Evolutionary conservation across 2,888 invertebrate species (phyloP).

Genomic region (Drosophila acutilabella): DNA sequence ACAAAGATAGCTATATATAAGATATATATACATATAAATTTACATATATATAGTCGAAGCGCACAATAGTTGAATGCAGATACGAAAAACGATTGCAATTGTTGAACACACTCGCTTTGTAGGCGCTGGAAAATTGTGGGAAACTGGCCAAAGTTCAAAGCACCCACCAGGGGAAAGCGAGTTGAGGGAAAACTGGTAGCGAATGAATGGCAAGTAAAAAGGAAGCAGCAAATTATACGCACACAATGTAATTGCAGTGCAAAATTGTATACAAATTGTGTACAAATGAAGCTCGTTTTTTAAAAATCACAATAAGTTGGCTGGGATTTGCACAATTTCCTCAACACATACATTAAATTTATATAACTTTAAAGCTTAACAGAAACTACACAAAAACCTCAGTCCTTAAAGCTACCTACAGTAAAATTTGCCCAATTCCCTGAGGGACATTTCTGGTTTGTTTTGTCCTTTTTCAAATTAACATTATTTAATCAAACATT

Average conservation of each 20-base stretch:
- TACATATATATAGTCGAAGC: slow-evolving; percentile 2
- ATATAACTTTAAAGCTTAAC: slow-evolving; percentile 1
- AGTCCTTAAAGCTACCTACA: slow-evolving; percentile 9
- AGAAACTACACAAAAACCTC: background rate
- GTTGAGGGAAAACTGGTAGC: slow-evolving; percentile 3
- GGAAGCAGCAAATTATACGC: slow-evolving; percentile 22
- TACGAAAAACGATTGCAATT: slow-evolving; percentile 33
- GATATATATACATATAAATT: slow-evolving; percentile 9
- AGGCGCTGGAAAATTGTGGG: slow-evolving; percentile 16
- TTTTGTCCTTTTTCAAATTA: slow-evolving; percentile 61
- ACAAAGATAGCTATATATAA: background rate
- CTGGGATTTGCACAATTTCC: slow-evolving; percentile 2
- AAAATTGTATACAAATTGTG: slow-evolving; percentile 21
- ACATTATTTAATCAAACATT: slow-evolving; percentile 77
- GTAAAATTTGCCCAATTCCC: slow-evolving; percentile 16
- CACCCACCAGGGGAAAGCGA: slow-evolving; percentile 11
- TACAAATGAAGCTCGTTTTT: slow-evolving; percentile 16
- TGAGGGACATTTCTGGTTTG: slow-evolving; percentile 20
- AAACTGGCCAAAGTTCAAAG: slow-evolving; percentile 17
- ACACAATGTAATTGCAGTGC: slow-evolving; percentile 42
- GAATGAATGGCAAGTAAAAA: slow-evolving; percentile 1
- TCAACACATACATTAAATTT: slow-evolving; percentile 18
- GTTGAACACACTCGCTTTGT: slow-evolving; percentile 23
- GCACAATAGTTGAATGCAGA: slow-evolving; percentile 29
- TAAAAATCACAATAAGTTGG: slow-evolving; percentile 10